phyloP scores from a whole-genome alignment of 2,888 invertebrate genomes.

The Andrena hattorfiana region DNA sequence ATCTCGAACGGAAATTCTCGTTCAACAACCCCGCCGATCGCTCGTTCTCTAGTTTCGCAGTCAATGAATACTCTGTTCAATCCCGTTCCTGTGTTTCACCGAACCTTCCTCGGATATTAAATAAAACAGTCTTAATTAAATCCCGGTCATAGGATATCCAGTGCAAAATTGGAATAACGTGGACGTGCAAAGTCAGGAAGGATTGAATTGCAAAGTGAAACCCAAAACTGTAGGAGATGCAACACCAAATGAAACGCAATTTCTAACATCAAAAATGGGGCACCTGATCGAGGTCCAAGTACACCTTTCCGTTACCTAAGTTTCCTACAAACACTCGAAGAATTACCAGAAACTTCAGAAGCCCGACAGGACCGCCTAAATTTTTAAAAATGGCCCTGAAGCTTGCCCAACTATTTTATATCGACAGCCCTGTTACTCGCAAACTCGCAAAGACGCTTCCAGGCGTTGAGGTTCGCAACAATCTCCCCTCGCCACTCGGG shows the following conservation, averaged over 20 bases:
- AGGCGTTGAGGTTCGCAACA: neutral
- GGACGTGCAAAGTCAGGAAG: no score
- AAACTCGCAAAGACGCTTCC: neutral
- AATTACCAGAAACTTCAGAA: no score
- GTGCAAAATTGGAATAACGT: neutral
- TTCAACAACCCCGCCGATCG: constrained; percentile 18
- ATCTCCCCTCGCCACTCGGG: neutral
- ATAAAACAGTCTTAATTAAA: constrained; percentile 14
- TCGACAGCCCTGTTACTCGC: neutral
- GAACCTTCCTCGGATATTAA: neutral
- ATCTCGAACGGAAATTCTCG: constrained; percentile 17
- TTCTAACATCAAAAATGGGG: no score
- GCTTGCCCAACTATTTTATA: neutral
- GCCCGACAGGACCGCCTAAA: no score
- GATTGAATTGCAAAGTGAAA: no score
- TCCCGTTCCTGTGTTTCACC: neutral
- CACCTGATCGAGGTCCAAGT: no score
- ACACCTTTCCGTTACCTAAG: no score
- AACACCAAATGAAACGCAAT: no score
- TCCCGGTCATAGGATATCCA: neutral
- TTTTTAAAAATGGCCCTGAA: no score
- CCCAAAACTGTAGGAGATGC: no score
- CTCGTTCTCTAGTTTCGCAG: neutral
- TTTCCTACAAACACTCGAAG: no score
- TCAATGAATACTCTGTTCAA: neutral